Base-by-base conservation (phyloP, 2,888 invertebrate species). In the Malthinus seriepunctatus region DNA sequence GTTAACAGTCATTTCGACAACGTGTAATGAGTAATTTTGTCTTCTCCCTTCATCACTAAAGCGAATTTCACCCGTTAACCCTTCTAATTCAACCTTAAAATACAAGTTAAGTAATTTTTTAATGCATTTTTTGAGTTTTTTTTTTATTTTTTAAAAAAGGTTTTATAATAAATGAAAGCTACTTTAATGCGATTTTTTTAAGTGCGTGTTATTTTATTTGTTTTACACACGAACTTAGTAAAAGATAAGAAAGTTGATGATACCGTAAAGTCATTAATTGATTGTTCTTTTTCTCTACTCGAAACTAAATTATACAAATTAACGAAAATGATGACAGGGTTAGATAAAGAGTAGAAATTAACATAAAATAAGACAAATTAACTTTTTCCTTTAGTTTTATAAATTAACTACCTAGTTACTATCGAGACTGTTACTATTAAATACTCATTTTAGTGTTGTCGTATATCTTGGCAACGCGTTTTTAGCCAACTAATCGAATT, bases 1-100 rank as follows among this genome's bases (percentile, higher is more conserved):
- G 73, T 95, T 93, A 55, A 94, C 90, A 3, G 95, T 95, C 92
- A 96, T 93, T 79, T 95, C 92, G 49, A 96, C 91, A 60, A 94
- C 90, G 75, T 95, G 91, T 64, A 95, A 81, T 0, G 93, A 91
- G 76, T 93, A 95, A 81, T 95, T 94, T 74, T 90, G 88, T 51
- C 95, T 83, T 70, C 91, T 86, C 9, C 95, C 95, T 72, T 93
- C 91, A 69, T 95, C 93, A 75, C 91, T 93, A 79, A 95, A 95
- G 50, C 91, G 89, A 70, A 95, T 91, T 76, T 93, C 92, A 51
- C 95, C 95, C 1, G 94, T 95, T 57, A 95, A 82, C 8, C 95
- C 95, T 80, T 93, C 92, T 67, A 93, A 86, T 79, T 94, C 93
- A 64, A 93, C 93, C 94, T 94, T 83, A 69, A 83, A 76, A 78